phyloP scores from a whole-genome alignment of 2,888 invertebrate species.

The Caprella mutica region DNA sequence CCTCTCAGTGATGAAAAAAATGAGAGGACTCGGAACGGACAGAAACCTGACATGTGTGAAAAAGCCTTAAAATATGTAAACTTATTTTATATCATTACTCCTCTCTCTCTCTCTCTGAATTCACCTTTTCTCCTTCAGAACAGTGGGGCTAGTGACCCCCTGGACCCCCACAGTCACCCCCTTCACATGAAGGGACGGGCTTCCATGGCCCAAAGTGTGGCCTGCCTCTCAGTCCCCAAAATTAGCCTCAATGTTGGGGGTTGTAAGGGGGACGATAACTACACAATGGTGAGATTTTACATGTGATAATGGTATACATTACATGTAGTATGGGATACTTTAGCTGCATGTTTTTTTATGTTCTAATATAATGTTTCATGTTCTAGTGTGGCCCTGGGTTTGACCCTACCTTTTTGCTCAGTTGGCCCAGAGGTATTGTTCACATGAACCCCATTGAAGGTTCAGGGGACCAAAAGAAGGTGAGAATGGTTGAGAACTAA shows the following conservation, averaged over 20 bases:
- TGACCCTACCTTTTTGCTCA: slow-evolving; percentile 8
- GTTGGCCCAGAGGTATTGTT: slow-evolving; percentile 10
- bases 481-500: too few relatives aligned
- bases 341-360: neutral
- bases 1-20: too few relatives aligned
- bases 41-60: too few relatives aligned
- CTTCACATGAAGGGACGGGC: slow-evolving; percentile 36
- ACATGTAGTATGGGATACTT: neutral
- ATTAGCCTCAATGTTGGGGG: slow-evolving; percentile 37
- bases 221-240: slow-evolving; percentile 37
- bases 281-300: slow-evolving; percentile 38
- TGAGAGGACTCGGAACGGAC: too few relatives aligned
- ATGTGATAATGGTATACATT: neutral
- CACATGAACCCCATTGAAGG: neutral
- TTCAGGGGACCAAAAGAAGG: too few relatives aligned
- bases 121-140: slow-evolving; percentile 10
- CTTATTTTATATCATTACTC: too few relatives aligned
- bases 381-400: slow-evolving; percentile 11
- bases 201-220: slow-evolving; percentile 37
- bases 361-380: neutral
- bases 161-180: neutral
- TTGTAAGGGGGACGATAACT: slow-evolving; percentile 37
- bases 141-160: neutral
- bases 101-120: slow-evolving; percentile 10
- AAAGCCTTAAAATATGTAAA: too few relatives aligned